Base-by-base conservation (phyloP, 2,797 vertebrate species). In the Morelia viridis region DNA sequence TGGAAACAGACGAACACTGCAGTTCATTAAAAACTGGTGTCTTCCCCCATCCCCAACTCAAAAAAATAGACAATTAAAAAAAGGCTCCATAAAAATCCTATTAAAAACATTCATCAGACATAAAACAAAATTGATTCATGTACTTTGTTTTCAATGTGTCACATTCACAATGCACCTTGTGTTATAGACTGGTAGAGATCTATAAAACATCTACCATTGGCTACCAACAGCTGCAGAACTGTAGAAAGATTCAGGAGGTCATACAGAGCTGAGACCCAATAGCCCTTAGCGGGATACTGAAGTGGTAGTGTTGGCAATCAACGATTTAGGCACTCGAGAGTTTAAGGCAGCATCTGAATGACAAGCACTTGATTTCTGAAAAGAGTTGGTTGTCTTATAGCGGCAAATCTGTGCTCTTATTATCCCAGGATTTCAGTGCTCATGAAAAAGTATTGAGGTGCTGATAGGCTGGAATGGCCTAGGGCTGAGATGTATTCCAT, bases 291-390 rank as follows among this genome's bases (percentile, higher is more conserved):
- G 96, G 96, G 97, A 97, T 96, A 97, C 97, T 97, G 97, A 94
- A 95, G 96, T 96, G 96, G 97, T 96, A 96, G 97, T 95, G 97
- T 97, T 97, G 97, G 97, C 97, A 98, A 97, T 97, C 95, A 95
- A 97, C 97, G 97, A 94, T 97, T 97, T 95, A 98, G 98, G 98
- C 98, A 98, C 98, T 98, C 97, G 89, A 97, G 93, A 97, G 97
- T 98, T 98, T 98, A 98, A 98, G 98, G 98, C 98, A 98, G 97
- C 97, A 94, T 96, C 97, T 97, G 97, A 97, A 97, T 96, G 96
- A 97, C 96, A 97, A 97, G 97, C 97, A 97, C 97, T 97, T 97
- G 96, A 97, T 97, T 96, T 97, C 91, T 94, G 93, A 96, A 89
- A 97, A 97, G 91, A 97, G 97, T 97, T 95, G 28, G 95, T 96